Evolutionary conservation across 2,888 invertebrate genomes (phyloP).

Genomic region (Ypsolopha sequella): DNA sequence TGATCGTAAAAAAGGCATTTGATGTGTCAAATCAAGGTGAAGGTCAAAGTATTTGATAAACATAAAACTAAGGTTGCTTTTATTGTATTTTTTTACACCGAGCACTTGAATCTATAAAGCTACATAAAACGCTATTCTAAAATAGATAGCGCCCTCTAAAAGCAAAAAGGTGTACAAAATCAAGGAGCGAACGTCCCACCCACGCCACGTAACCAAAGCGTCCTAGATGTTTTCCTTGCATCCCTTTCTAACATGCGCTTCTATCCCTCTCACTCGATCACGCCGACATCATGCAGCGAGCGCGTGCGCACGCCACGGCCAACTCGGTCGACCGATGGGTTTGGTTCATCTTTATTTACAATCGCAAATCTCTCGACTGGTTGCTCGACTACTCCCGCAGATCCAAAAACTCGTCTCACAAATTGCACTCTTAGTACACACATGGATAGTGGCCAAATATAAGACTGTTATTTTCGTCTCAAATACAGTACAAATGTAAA

Average conservation of each 20-base stretch:
- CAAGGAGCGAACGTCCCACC: conserved; percentile 5
- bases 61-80: too few relatives aligned
- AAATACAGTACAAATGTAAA: too few relatives aligned
- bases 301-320: conserved; percentile 18
- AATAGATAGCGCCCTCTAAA: neutral
- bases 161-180: neutral
- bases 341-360: conserved; percentile 1
- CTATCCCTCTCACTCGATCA: conserved; percentile 19
- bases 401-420: too few relatives aligned
- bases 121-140: neutral
- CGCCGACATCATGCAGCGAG: conserved; percentile 22
- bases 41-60: too few relatives aligned
- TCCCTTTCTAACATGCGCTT: conserved; percentile 20
- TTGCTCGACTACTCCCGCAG: conserved; percentile 18
- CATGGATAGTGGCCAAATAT: too few relatives aligned
- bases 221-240: conserved; percentile 35
- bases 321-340: conserved; percentile 1
- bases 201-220: conserved; percentile 6
- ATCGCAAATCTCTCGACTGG: conserved; percentile 13
- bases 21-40: too few relatives aligned
- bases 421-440: too few relatives aligned
- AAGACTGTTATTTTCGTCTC: too few relatives aligned
- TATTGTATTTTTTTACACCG: too few relatives aligned
- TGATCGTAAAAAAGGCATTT: too few relatives aligned
- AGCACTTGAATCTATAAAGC: neutral